These are phyloP conservation scores for Myotis yumanensis DNA, from an alignment of 2,113 vertebrate species.

Conservation along the genomic window DNA sequence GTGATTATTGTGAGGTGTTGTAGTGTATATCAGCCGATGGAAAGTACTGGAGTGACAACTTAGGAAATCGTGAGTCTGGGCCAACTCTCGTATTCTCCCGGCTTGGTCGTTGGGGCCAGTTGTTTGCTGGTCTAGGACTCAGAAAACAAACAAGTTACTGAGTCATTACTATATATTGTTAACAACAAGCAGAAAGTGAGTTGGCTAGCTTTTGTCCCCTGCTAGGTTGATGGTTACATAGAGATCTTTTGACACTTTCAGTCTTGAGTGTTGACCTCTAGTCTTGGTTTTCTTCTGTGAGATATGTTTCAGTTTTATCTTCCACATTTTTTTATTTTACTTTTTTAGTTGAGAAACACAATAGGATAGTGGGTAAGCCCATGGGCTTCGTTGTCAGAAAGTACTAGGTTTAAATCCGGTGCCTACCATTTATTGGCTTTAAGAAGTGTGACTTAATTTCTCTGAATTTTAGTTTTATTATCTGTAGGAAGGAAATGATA, in stretches of 20 bases:
- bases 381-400: not conserved
- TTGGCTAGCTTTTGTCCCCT: not conserved
- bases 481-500: not conserved
- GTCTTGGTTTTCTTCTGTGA: not conserved
- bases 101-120: not conserved
- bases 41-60: not conserved
- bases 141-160: not conserved
- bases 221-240: not conserved
- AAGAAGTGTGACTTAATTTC: not conserved
- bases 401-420: not conserved
- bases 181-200: not conserved
- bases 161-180: not conserved
- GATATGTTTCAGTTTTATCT: not conserved
- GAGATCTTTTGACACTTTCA: not conserved
- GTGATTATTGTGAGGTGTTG: not conserved
- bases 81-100: not conserved
- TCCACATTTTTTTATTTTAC: not conserved
- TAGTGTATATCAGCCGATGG: not conserved
- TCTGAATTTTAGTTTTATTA: slow-evolving; percentile 16
- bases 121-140: not conserved
- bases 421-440: not conserved
- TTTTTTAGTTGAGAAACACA: not conserved
- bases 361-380: not conserved
- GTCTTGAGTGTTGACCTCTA: not conserved
- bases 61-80: not conserved